phyloP scores from a whole-genome alignment of 2,888 invertebrate genomes.

The Cecidostiba fungosa region DNA sequence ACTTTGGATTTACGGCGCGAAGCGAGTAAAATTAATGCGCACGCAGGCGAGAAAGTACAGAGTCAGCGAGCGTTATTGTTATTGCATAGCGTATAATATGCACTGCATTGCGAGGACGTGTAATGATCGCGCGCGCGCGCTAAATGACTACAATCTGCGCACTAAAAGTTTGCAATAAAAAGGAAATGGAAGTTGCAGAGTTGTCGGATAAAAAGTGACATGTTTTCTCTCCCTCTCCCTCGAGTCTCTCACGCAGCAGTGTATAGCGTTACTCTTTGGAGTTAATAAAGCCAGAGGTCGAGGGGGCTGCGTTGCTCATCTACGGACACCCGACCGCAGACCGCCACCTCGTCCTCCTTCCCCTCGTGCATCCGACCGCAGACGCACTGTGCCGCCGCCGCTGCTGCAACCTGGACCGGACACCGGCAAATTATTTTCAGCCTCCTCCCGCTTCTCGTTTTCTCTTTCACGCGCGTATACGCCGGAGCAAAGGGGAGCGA shows the following conservation, averaged over 20 bases:
- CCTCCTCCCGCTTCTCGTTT: constrained; percentile 62
- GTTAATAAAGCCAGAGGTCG: constrained; percentile 75
- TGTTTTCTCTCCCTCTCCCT: neutral
- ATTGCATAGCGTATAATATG: too few relatives aligned
- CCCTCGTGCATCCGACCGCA: constrained; percentile 60
- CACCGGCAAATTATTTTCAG: constrained; percentile 77
- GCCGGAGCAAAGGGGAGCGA: neutral
- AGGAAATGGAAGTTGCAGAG: constrained; percentile 17
- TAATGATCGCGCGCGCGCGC: neutral
- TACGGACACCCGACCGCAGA: constrained; percentile 72
- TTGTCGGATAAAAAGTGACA: constrained; percentile 28
- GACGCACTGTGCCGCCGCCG: constrained; percentile 69
- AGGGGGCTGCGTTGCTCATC: constrained; percentile 69
- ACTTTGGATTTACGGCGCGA: too few relatives aligned
- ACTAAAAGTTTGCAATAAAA: neutral
- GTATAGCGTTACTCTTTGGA: constrained; percentile 71
- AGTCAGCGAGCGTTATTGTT: constrained; percentile 44
- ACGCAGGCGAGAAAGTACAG: too few relatives aligned
- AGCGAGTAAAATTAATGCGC: too few relatives aligned
- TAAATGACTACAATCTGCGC: constrained; percentile 13
- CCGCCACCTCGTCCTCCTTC: constrained; percentile 59
- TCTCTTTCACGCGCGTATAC: neutral
- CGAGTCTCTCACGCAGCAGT: constrained; percentile 50
- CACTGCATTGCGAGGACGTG: neutral
- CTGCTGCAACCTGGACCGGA: constrained; percentile 71